Evolutionary conservation across 2,888 invertebrate species (phyloP).

Genomic region (Seira sanloemensis): DNA sequence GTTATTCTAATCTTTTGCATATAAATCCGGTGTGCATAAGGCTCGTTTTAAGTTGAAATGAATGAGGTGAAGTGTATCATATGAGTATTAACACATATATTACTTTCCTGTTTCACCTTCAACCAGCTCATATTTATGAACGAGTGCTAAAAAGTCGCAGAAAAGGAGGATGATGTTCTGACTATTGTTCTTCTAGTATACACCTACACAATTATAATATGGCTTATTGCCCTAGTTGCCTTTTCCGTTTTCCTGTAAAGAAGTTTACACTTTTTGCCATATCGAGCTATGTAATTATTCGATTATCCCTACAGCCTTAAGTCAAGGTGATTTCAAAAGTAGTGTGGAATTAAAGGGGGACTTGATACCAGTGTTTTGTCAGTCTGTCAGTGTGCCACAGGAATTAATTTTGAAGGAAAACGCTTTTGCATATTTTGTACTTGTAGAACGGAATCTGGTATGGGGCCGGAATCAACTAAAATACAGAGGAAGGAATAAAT

Average conservation of each 20-base stretch:
- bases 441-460: no score
- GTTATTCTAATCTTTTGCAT: slow-evolving; percentile 50
- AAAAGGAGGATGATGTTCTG: background rate
- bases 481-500: no score
- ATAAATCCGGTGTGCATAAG: background rate
- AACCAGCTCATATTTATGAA: background rate
- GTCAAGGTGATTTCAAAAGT: no score
- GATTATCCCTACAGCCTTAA: no score
- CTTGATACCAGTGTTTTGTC: no score
- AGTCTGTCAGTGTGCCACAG: slow-evolving; percentile 57
- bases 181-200: no score
- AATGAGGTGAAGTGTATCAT: background rate
- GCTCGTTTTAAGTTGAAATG: slow-evolving; percentile 24
- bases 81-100: background rate
- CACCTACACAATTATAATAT: slow-evolving; percentile 20
- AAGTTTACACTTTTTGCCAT: no score
- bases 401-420: no score
- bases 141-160: background rate
- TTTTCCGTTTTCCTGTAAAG: slow-evolving; percentile 65
- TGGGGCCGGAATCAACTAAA: no score
- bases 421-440: slow-evolving; percentile 23
- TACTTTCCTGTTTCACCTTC: background rate
- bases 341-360: no score
- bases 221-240: slow-evolving; percentile 65
- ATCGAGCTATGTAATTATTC: no score